These are phyloP conservation scores for Lasioglossum figueresi DNA, from an alignment of 2,888 invertebrate species.

Conservation along the genomic window DNA sequence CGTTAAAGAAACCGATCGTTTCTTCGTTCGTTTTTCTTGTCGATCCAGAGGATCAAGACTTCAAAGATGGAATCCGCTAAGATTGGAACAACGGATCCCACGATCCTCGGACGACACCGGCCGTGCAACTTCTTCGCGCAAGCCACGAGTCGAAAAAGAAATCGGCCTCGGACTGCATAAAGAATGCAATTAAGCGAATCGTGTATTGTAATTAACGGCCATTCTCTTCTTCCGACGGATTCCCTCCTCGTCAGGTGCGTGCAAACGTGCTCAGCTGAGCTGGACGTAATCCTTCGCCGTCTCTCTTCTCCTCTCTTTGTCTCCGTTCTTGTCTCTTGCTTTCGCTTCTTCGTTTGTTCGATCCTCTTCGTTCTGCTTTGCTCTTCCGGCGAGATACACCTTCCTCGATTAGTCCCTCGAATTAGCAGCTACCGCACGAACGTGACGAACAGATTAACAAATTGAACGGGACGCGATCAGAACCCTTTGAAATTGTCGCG, in stretches of 20 bases:
- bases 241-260: slow-evolving; percentile 69
- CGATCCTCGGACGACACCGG: slow-evolving; percentile 62
- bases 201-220: slow-evolving; percentile 76
- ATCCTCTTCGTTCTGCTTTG: slow-evolving; percentile 21
- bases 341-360: background rate
- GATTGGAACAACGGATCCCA: slow-evolving; percentile 51
- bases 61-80: slow-evolving; percentile 41
- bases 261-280: slow-evolving; percentile 64
- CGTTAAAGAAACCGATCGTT: background rate
- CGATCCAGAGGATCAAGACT: slow-evolving; percentile 44
- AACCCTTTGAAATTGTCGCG: slow-evolving; percentile 5
- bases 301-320: slow-evolving; percentile 15
- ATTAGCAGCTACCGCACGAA: slow-evolving; percentile 61
- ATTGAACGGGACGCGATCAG: slow-evolving; percentile 44
- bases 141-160: slow-evolving; percentile 65
- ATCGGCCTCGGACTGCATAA: slow-evolving; percentile 75
- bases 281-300: slow-evolving; percentile 59
- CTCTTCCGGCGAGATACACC: slow-evolving; percentile 45
- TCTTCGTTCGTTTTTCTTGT: background rate
- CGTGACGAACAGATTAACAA: slow-evolving; percentile 63
- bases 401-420: slow-evolving; percentile 49
- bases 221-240: slow-evolving; percentile 68
- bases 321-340: slow-evolving; percentile 1
- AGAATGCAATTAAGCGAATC: slow-evolving; percentile 79
- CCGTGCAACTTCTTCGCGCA: slow-evolving; percentile 70